Base-by-base conservation (phyloP, 2,888 invertebrate species). In the Conomelus anceps region DNA sequence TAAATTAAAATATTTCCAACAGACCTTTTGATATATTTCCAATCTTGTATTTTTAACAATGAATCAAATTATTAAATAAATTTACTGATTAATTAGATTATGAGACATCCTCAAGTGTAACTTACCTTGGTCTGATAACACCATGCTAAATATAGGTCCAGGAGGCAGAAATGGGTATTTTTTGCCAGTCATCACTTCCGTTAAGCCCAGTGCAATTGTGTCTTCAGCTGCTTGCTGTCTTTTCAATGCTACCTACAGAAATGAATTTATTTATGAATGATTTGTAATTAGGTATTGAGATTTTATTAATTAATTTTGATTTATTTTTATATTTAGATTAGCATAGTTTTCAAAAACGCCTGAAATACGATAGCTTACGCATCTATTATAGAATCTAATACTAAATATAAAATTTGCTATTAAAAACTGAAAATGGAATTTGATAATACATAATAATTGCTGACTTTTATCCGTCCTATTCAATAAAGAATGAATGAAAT, bases 221-320 rank as follows among this genome's bases (percentile, higher is more conserved):
- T 99, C 99, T 94, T 99, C 99, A 0, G 98, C 98, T 0, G 99
- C 99, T 94, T 99, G 99, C 93, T 99, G 98, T 20, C 99, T 95
- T 94, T 99, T 99, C 89, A 99, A 93, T 3, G 99, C 99, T 23
- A 99, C 98, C 98, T 98, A 92, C 88, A 92, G 91, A 89, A 88
- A 89, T 85, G 89, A 87, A 90, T 23, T 9, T 3, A 29, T 84
- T 22, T n/a, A 84, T 4, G 13, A 9, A 7, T 84, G 4, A 6
- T 7, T 4, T 84, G 22, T 85, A 22, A n/a, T n/a, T n/a, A n/a
- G n/a, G n/a, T n/a, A n/a, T n/a, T n/a, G 20, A 26, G 29, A n/a
- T 41, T 41, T 20, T 26, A 0, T 22, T 20, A 20, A 22, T 23
- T 20, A 17, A 22, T 22, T 26, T 17, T 17, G 0, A 22, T 26